Evolutionary conservation across 1,140 invertebrate species (phyloP), one percentile per base, ranked within the genome.

Genomic region (Pachypeltis micranthus): DNA sequence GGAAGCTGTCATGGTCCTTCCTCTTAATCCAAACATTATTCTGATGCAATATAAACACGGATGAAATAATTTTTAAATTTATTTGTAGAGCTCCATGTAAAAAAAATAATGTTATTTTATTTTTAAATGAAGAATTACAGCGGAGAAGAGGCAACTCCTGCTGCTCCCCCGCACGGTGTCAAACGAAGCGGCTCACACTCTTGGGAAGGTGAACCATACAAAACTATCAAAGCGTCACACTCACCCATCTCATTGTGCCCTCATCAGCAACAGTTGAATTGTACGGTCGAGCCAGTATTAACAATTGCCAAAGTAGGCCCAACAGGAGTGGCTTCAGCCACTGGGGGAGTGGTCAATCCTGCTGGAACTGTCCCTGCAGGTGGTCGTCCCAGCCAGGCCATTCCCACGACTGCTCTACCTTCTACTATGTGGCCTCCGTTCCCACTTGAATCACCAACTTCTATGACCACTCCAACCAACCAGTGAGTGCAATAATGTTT

Each of bases 161-260:
- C 12, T 51, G 21, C 19, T 4, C 12, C 19, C 21, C 23, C 7
- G 31, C 80, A 81, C 64, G 80, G 80, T 1, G 68, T 81, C 0
- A 83, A 83, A 65, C 69, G 81, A 0, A 77, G 74, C 31, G 80
- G 78, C 1, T 79, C 79, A 2, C 74, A 79, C 61, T 80, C 78
- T 0, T 78, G 78, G 75, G 80, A 82, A 65, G 76, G 75, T 16
- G 81, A 82, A 44, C 72, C 71, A 28, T 74, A 77, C 66, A 81
- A 81, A 70, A 65, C 74, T 31, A 73, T 76, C 16, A 83, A 82
- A 67, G 47, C 47, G 12, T 51, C 47, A 21, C 47, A 51, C n/a
- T n/a, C n/a, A n/a, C n/a, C n/a, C n/a, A n/a, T n/a, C n/a, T n/a
- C n/a, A n/a, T n/a, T n/a, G n/a, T n/a, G n/a, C n/a, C n/a, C n/a